Evolutionary conservation across 2,797 vertebrate species (phyloP).

Genomic region (Threskiornis aethiopicus): DNA sequence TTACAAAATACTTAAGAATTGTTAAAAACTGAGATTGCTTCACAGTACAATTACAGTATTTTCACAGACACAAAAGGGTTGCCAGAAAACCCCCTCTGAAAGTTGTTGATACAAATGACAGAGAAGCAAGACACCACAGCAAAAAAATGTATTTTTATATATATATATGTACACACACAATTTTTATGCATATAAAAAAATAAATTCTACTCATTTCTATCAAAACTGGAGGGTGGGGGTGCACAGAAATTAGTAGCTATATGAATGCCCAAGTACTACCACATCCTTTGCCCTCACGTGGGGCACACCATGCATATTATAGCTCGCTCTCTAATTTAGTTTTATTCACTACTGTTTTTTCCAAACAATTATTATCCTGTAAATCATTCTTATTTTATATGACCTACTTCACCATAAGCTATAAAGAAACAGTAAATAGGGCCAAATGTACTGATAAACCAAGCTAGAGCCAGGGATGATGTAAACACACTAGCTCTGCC

Average conservation of each 20-base stretch:
- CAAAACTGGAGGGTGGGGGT: neutral
- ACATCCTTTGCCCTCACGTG: neutral
- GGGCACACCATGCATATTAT: neutral
- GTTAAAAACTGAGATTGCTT: neutral
- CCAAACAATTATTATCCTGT: neutral
- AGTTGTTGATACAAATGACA: neutral
- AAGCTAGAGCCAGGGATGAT: slow-evolving; percentile 1
- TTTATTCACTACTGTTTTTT: neutral
- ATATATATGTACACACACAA: neutral
- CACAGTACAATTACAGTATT: neutral
- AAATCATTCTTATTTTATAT: neutral
- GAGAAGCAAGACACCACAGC: neutral
- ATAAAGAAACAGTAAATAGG: neutral
- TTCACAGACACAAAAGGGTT: neutral
- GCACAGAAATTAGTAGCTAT: neutral
- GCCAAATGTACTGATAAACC: slow-evolving; percentile 22
- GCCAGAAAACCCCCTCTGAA: neutral
- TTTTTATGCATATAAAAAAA: neutral
- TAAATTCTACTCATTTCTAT: neutral
- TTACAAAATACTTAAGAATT: neutral
- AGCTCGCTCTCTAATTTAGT: neutral
- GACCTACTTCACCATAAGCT: neutral
- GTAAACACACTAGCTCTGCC: slow-evolving; percentile 4
- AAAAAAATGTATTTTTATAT: neutral
- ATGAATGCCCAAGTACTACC: neutral